phyloP scores from a whole-genome alignment of 2,888 invertebrate genomes.

The Conistra vaccinii region DNA sequence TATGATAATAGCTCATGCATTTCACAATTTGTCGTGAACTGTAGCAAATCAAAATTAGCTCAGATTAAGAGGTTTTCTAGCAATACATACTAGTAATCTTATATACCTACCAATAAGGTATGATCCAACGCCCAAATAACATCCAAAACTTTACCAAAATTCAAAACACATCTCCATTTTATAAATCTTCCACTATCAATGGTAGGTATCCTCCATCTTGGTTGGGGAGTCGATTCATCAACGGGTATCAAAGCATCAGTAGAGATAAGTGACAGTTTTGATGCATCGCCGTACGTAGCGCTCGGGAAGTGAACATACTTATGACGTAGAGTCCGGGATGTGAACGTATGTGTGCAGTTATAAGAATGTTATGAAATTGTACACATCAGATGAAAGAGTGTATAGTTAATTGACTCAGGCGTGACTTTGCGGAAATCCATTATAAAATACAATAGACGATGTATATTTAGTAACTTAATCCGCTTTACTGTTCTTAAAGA shows the following conservation, averaged over 20 bases:
- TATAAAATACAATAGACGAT: too few species aligned
- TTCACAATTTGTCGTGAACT: too few species aligned
- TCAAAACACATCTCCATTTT: not conserved
- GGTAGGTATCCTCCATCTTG: constrained; percentile 8
- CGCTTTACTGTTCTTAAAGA: too few species aligned
- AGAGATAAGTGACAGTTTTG: constrained; percentile 32
- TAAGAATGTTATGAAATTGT: not conserved
- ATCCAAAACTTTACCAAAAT: not conserved
- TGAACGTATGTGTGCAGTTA: not conserved
- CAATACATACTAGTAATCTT: not conserved
- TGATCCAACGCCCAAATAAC: not conserved
- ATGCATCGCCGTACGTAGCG: constrained; percentile 22
- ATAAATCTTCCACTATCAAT: constrained; percentile 7
- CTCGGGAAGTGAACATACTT: not conserved
- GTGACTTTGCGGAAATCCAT: too few species aligned
- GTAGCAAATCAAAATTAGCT: not conserved
- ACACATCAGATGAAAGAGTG: not conserved
- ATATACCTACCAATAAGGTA: not conserved
- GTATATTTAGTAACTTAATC: too few species aligned
- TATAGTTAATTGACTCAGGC: too few species aligned
- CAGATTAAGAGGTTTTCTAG: not conserved
- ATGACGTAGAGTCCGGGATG: too few species aligned
- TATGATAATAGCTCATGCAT: too few species aligned
- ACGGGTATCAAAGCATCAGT: constrained; percentile 23
- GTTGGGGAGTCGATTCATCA: constrained; percentile 26